phyloP scores from a whole-genome alignment of 2,888 invertebrate genomes.

The Euphydryas editha region DNA sequence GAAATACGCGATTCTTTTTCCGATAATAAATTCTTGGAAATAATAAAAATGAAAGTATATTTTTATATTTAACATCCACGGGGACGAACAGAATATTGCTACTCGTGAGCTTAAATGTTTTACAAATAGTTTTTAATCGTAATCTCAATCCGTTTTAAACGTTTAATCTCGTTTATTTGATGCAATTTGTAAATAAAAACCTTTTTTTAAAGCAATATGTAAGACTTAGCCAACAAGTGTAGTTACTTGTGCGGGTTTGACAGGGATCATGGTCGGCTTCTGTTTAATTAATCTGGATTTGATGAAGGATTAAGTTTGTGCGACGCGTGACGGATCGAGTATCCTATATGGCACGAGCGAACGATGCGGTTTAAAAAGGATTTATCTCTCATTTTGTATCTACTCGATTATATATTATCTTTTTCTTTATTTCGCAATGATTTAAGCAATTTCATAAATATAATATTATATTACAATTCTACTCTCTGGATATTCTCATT shows the following conservation, averaged over 20 bases:
- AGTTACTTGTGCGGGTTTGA: conserved; percentile 25
- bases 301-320: conserved; percentile 79
- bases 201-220: not conserved
- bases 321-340: conserved; percentile 78
- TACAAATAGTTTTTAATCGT: not conserved
- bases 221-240: conserved; percentile 1
- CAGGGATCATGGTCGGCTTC: conserved; percentile 50
- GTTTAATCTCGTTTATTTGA: not conserved
- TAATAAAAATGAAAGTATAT: too few species aligned
- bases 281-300: conserved; percentile 79
- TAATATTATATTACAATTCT: too few species aligned
- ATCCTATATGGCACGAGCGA: conserved; percentile 44
- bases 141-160: not conserved
- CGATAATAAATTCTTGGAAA: too few species aligned
- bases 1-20: too few species aligned
- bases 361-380: conserved; percentile 68
- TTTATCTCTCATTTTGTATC: conserved; percentile 48
- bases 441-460: conserved; percentile 8
- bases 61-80: too few species aligned
- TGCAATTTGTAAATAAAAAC: not conserved
- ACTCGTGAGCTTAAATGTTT: not conserved
- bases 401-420: conserved; percentile 61
- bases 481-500: too few species aligned
- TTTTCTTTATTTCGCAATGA: not conserved
- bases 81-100: not conserved